These are phyloP conservation scores for Cepaea hortensis DNA, from an alignment of 2,888 invertebrate species.

Conservation along the genomic window DNA sequence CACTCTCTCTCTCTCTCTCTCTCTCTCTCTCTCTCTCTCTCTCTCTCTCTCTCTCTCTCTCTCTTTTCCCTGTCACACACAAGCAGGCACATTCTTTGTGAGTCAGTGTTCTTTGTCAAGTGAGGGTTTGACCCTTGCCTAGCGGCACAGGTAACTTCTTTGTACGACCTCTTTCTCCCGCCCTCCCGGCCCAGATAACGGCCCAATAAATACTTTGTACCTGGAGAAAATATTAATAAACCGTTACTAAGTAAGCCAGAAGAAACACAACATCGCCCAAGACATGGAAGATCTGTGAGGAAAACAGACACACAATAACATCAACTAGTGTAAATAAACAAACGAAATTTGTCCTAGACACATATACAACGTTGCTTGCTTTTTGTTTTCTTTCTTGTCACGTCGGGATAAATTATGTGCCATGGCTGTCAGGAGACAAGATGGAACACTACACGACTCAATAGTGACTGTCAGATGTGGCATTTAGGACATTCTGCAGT, in stretches of 20 bases:
- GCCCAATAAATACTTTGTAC: background rate
- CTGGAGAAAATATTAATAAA: background rate
- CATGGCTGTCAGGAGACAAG: slow-evolving; percentile 38
- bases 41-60: too few relatives aligned
- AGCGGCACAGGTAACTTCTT: background rate
- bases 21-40: too few relatives aligned
- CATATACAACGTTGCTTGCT: background rate
- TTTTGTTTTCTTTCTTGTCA: background rate
- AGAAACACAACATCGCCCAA: background rate
- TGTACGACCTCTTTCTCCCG: background rate
- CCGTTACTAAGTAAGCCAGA: slow-evolving; percentile 51
- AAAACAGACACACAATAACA: background rate
- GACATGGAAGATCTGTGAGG: background rate
- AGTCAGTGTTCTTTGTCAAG: too few relatives aligned
- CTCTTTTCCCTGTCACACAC: background rate
- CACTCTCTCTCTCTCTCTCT: too few relatives aligned
- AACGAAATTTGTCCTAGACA: background rate
- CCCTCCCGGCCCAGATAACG: too few relatives aligned
- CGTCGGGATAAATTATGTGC: background rate
- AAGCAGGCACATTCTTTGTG: background rate
- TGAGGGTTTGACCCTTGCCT: too few relatives aligned
- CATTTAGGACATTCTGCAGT: slow-evolving; percentile 59
- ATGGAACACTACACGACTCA: background rate
- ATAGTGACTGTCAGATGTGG: slow-evolving; percentile 30
- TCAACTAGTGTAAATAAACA: background rate